phyloP scores from a whole-genome alignment of 53 echinoderm and acorn worm species.

The Zoroaster sp. region DNA sequence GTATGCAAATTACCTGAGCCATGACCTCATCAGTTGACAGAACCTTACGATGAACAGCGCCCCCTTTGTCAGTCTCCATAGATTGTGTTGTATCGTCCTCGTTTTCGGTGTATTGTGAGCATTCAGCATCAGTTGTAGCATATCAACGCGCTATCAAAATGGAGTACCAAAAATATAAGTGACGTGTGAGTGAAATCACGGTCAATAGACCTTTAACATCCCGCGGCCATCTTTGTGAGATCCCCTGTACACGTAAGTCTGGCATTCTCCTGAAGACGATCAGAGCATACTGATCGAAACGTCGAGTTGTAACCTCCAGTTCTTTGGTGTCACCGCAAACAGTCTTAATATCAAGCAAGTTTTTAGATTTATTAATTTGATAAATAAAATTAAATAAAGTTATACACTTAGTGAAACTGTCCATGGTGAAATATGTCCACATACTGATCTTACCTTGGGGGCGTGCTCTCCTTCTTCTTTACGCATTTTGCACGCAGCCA shows the following conservation, averaged over 20 bases:
- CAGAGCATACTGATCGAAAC: no score
- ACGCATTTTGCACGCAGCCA: constrained; percentile 17
- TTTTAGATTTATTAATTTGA: no score
- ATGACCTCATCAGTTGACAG: constrained; percentile 55
- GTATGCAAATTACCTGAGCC: constrained; percentile 46
- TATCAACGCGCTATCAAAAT: constrained; percentile 52
- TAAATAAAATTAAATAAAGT: not conserved
- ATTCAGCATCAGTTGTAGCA: constrained; percentile 78
- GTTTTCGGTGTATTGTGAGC: constrained; percentile 59
- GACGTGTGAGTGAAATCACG: not conserved
- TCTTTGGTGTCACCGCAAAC: no score
- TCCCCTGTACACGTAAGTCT: not conserved
- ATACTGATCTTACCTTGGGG: constrained; percentile 37
- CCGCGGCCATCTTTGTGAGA: no score
- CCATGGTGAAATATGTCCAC: no score
- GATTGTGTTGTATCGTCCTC: constrained; percentile 22
- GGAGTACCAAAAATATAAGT: no score
- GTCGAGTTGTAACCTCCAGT: no score
- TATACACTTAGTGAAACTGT: not conserved
- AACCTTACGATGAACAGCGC: not conserved
- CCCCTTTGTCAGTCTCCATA: not conserved
- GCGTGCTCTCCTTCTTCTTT: not conserved
- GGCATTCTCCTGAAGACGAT: no score
- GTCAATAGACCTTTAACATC: no score
- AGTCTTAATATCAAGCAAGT: not conserved